phyloP scores from a whole-genome alignment of 2,797 vertebrate genomes.

The Pelodytes ibericus region DNA sequence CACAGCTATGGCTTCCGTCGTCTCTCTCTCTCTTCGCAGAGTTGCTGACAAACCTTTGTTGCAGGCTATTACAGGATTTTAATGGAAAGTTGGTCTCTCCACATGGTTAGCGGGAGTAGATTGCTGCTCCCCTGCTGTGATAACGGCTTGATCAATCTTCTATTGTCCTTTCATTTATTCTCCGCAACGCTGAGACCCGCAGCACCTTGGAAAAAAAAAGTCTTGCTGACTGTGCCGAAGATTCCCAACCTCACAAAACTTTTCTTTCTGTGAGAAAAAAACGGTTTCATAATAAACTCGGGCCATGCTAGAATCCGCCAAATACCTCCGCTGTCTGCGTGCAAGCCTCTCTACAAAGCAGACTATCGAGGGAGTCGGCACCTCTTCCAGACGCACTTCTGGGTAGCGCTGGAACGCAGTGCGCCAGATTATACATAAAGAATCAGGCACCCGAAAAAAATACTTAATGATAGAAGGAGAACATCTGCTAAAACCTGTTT shows the following conservation, averaged over 20 bases:
- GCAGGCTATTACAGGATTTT: conserved; percentile 64
- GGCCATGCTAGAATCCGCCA: too few species aligned
- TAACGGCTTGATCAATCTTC: conserved; percentile 71
- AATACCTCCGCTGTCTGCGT: too few species aligned
- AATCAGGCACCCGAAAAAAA: too few species aligned
- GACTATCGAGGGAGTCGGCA: too few species aligned
- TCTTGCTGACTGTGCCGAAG: conserved; percentile 49
- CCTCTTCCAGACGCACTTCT: too few species aligned
- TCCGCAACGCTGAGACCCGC: conserved; percentile 18
- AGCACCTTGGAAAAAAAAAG: background rate
- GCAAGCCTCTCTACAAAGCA: too few species aligned
- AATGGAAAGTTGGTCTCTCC: conserved; percentile 67
- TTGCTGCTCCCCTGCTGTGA: conserved; percentile 70
- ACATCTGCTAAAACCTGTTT: too few species aligned
- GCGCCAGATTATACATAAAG: too few species aligned
- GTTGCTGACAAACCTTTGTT: conserved; percentile 64
- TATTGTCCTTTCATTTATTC: conserved; percentile 71
- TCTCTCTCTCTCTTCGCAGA: conserved; percentile 60
- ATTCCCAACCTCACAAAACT: conserved; percentile 42
- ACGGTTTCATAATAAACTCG: too few species aligned
- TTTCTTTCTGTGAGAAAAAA: too few species aligned
- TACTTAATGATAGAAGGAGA: too few species aligned
- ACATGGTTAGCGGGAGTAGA: conserved; percentile 61
- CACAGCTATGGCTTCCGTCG: background rate
- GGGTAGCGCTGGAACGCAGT: too few species aligned